phyloP scores from a whole-genome alignment of 2,797 vertebrate species.

The Florisuga fusca region DNA sequence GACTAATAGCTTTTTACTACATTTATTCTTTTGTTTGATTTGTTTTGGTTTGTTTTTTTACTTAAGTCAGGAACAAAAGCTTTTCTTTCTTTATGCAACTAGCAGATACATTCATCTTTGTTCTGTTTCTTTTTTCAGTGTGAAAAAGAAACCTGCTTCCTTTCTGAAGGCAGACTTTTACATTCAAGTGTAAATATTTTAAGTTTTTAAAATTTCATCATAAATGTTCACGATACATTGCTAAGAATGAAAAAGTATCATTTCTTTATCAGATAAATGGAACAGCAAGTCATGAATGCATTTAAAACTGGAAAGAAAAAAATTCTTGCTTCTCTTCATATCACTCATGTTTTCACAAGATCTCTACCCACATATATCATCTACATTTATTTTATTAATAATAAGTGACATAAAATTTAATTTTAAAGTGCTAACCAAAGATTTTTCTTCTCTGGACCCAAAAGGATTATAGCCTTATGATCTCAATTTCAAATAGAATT shows the following conservation, averaged over 20 bases:
- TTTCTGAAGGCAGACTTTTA: background rate
- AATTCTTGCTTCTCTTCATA: background rate
- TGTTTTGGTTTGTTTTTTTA: background rate
- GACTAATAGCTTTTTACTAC: background rate
- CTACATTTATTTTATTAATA: background rate
- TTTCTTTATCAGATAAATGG: background rate
- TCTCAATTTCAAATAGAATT: background rate
- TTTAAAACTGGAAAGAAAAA: background rate
- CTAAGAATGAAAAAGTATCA: background rate
- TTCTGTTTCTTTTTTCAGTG: background rate
- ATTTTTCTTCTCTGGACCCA: background rate
- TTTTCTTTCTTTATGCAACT: background rate
- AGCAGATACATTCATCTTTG: background rate
- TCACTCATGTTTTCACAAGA: background rate
- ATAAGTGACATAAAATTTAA: background rate
- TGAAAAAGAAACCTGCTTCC: background rate
- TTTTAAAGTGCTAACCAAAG: background rate
- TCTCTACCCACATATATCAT: background rate
- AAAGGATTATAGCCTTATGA: background rate
- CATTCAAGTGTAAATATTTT: background rate
- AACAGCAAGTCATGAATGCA: background rate
- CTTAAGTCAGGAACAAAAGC: background rate
- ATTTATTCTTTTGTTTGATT: background rate
- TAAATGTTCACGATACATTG: background rate
- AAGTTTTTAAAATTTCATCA: background rate